phyloP scores from a whole-genome alignment of 2,797 vertebrate genomes.

The Meriones psammophilus region DNA sequence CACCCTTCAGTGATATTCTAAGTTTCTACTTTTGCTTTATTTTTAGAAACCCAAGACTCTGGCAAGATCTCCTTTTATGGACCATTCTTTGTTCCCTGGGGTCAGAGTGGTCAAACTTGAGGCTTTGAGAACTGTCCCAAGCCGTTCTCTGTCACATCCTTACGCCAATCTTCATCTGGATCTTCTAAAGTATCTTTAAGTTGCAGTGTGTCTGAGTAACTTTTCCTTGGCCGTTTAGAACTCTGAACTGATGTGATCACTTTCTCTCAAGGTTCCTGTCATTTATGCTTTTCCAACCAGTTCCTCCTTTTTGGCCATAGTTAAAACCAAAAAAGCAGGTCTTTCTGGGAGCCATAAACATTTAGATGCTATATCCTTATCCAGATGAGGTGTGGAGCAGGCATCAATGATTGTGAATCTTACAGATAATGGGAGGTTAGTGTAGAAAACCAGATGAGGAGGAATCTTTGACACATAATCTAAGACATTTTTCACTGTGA shows the following conservation, averaged over 20 bases:
- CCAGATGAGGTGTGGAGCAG: background rate
- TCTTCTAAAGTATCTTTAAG: constrained; percentile 34
- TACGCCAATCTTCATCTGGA: background rate
- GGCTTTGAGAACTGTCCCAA: background rate
- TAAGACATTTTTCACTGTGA: constrained; percentile 24
- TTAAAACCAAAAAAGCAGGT: constrained; percentile 16
- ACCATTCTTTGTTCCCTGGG: background rate
- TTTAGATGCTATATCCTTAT: constrained; percentile 14
- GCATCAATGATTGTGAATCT: background rate
- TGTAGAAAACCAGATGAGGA: background rate
- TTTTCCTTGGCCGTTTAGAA: constrained; percentile 59
- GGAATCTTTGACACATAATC: background rate
- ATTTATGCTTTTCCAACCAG: constrained; percentile 2
- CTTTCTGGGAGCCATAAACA: background rate
- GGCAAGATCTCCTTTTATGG: background rate
- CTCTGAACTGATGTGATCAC: constrained; percentile 34
- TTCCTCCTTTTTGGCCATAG: constrained; percentile 29
- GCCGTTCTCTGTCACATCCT: background rate
- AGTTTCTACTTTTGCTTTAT: background rate
- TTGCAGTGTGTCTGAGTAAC: constrained; percentile 13
- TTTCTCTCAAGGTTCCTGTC: constrained; percentile 65
- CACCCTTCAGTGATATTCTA: background rate
- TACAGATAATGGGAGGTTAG: background rate
- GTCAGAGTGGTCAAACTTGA: background rate
- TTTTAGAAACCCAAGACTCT: background rate